phyloP scores from a whole-genome alignment of 1,140 invertebrate species.

The Colletes latitarsis region DNA sequence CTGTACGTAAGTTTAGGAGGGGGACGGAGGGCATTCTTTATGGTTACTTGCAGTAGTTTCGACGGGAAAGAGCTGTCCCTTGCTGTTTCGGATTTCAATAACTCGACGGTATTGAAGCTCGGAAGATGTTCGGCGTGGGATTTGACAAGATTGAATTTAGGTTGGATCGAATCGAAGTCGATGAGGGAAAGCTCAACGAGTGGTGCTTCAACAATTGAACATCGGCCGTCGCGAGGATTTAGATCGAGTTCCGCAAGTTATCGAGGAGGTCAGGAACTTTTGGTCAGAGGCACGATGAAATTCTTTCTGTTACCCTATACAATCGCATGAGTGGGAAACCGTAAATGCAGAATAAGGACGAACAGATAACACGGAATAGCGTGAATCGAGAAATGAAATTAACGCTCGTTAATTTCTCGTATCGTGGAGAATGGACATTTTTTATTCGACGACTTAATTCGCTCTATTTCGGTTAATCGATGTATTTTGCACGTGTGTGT shows the following conservation, averaged over 20 bases:
- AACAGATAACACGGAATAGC: no score
- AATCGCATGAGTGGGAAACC: background rate
- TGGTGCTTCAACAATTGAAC: background rate
- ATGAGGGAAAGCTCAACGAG: background rate
- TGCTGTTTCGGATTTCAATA: conserved; percentile 4
- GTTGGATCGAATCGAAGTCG: background rate
- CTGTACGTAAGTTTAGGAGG: no score
- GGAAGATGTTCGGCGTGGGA: background rate
- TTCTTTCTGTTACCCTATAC: background rate
- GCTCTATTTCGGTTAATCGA: no score
- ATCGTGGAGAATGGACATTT: no score
- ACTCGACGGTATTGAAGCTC: background rate
- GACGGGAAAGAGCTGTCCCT: no score
- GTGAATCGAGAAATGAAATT: no score
- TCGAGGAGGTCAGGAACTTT: background rate
- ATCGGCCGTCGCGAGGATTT: background rate
- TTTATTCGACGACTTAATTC: no score
- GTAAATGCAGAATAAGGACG: no score
- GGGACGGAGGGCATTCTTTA: no score
- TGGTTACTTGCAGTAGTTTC: no score
- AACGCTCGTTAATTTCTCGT: no score
- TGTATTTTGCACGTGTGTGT: no score
- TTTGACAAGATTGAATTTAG: conserved; percentile 8
- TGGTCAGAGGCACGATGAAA: background rate
- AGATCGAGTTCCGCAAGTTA: background rate